Conservation (phyloP, 2,888 invertebrate genomes). For the Cheilosia pagana region DNA sequence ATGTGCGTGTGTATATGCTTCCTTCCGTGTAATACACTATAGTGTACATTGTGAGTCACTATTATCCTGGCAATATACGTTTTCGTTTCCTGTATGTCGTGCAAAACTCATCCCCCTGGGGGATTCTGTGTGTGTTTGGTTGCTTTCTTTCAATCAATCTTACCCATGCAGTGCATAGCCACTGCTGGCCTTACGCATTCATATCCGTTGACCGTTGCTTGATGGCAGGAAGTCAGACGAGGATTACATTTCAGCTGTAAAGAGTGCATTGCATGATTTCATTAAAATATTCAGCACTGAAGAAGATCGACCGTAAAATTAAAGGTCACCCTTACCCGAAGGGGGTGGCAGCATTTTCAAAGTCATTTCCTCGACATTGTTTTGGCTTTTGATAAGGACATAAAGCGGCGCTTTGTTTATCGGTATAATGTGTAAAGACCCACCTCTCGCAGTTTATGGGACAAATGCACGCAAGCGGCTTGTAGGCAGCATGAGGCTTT, state of each 20-base stretch:
- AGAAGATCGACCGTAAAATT: conserved; percentile 38
- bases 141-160: conserved; percentile 54
- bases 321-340: conserved; percentile 39
- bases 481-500: neutral
- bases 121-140: conserved; percentile 41
- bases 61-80: conserved; percentile 51
- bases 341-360: conserved; percentile 31
- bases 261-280: conserved; percentile 49
- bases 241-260: neutral
- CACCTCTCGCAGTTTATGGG: conserved; percentile 33
- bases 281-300: conserved; percentile 24
- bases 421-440: neutral
- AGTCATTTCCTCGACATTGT: conserved; percentile 46
- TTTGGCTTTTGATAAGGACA: conserved; percentile 28
- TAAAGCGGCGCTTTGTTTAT: conserved; percentile 5
- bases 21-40: conserved; percentile 42
- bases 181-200: conserved; percentile 17
- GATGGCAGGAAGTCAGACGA: conserved; percentile 44
- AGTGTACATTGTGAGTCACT: conserved; percentile 34
- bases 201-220: conserved; percentile 54
- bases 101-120: conserved; percentile 56
- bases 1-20: conserved; percentile 9
- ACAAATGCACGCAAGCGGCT: conserved; percentile 48
- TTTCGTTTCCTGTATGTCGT: conserved; percentile 39
- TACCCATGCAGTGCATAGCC: conserved; percentile 6